Conservation (phyloP, 2,888 invertebrate species). For the Rugalucina vietnamica region DNA sequence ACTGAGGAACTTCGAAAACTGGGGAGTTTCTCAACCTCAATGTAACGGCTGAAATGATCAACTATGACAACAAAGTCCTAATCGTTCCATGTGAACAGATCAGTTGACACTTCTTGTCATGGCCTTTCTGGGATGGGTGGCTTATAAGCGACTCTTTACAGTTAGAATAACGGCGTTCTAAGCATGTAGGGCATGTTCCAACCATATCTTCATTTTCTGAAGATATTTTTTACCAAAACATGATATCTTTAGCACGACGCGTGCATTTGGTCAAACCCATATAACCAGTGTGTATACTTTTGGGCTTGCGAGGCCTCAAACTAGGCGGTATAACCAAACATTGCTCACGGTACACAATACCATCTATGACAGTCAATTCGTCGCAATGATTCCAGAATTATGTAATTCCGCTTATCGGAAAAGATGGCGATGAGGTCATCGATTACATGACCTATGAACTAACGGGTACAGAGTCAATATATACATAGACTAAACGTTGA, state of each 20-base stretch:
- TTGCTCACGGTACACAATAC: not conserved
- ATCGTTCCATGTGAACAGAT: conserved; percentile 46
- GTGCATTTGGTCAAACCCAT: conserved; percentile 25
- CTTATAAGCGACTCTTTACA: conserved; percentile 42
- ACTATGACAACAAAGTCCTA: conserved; percentile 45
- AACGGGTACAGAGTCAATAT: no score
- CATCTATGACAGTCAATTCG: conserved; percentile 17
- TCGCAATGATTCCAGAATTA: conserved; percentile 2
- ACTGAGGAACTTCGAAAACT: conserved; percentile 17
- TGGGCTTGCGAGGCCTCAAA: conserved; percentile 31
- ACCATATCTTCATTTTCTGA: not conserved
- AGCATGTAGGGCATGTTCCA: conserved; percentile 36
- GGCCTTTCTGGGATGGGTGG: conserved; percentile 51
- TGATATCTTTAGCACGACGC: not conserved
- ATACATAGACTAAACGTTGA: no score
- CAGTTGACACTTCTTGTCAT: conserved; percentile 55
- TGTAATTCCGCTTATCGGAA: no score
- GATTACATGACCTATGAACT: no score
- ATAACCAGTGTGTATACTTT: conserved; percentile 34
- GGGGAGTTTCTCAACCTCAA: conserved; percentile 46
- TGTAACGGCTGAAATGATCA: conserved; percentile 51
- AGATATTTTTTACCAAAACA: conserved; percentile 7
- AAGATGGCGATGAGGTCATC: no score
- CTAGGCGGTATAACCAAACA: not conserved
- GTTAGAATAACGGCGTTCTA: conserved; percentile 44